phyloP scores from a whole-genome alignment of 2,888 invertebrate species.

The Tineola bisselliella region DNA sequence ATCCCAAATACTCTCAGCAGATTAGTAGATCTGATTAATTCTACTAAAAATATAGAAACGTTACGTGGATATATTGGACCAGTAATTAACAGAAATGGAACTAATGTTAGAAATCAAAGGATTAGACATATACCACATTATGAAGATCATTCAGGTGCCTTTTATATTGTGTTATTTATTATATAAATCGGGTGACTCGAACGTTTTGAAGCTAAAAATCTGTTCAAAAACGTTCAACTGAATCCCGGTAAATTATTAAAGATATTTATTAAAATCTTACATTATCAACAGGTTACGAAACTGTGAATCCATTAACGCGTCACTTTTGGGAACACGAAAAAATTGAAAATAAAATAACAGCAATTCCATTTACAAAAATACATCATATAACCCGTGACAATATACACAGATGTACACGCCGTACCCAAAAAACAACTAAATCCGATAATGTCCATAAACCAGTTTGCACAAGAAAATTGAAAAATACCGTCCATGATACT shows the following conservation, averaged over 20 bases:
- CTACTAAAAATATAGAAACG: not conserved
- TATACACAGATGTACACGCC: not conserved
- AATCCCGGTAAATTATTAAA: no score
- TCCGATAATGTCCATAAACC: not conserved
- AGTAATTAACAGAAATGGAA: conserved; percentile 17
- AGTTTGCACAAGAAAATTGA: not conserved
- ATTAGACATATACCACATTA: conserved; percentile 30
- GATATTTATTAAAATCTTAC: no score
- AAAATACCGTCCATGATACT: not conserved
- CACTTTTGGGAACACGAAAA: not conserved
- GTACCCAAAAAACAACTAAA: not conserved
- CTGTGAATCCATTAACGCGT: not conserved
- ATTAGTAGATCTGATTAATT: no score
- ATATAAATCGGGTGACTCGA: no score
- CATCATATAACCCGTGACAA: not conserved
- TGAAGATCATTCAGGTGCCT: not conserved
- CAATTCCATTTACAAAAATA: not conserved
- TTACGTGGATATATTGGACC: not conserved
- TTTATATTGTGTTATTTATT: not conserved
- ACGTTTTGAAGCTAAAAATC: no score
- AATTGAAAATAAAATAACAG: not conserved
- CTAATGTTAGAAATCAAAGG: conserved; percentile 31
- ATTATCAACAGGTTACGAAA: not conserved
- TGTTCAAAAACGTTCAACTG: no score
- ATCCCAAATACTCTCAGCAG: not conserved